These are phyloP conservation scores for Chrysemys picta DNA, from an alignment of 2,113 vertebrate species.

Conservation along the genomic window DNA sequence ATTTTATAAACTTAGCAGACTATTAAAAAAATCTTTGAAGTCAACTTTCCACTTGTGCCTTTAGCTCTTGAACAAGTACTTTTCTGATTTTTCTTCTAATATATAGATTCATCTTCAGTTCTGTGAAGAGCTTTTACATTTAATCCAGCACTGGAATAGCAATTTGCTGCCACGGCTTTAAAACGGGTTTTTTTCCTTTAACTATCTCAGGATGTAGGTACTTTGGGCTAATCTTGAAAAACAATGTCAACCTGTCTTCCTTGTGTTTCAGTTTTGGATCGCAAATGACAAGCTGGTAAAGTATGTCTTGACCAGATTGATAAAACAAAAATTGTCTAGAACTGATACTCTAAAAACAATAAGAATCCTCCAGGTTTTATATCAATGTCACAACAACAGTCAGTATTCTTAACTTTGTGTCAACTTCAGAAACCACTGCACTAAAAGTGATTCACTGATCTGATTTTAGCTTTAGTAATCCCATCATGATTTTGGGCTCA, in stretches of 20 bases:
- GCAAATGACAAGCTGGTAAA: neutral
- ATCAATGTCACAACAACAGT: too few species aligned
- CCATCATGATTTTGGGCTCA: neutral
- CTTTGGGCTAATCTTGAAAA: constrained; percentile 53
- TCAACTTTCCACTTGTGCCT: constrained; percentile 82
- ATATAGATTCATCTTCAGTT: constrained; percentile 78
- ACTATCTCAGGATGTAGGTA: constrained; percentile 55
- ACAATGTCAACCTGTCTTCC: constrained; percentile 32
- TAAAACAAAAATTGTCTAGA: neutral
- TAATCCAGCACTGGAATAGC: constrained; percentile 78
- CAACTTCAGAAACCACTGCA: neutral
- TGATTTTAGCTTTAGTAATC: rapidly evolving
- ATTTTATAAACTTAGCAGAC: constrained; percentile 76
- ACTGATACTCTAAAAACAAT: neutral
- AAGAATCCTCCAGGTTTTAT: neutral
- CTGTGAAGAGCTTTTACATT: constrained; percentile 80
- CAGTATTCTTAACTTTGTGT: neutral
- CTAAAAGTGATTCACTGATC: rapidly evolving
- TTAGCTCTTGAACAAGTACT: constrained; percentile 74
- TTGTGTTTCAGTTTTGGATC: neutral
- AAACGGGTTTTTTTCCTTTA: constrained; percentile 70
- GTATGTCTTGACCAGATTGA: neutral
- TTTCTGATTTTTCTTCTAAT: constrained; percentile 76
- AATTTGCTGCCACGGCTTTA: constrained; percentile 76
- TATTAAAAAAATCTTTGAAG: constrained; percentile 71